Conservation (phyloP, 2,113 vertebrate genomes). For the Salvelinus namaycush region DNA sequence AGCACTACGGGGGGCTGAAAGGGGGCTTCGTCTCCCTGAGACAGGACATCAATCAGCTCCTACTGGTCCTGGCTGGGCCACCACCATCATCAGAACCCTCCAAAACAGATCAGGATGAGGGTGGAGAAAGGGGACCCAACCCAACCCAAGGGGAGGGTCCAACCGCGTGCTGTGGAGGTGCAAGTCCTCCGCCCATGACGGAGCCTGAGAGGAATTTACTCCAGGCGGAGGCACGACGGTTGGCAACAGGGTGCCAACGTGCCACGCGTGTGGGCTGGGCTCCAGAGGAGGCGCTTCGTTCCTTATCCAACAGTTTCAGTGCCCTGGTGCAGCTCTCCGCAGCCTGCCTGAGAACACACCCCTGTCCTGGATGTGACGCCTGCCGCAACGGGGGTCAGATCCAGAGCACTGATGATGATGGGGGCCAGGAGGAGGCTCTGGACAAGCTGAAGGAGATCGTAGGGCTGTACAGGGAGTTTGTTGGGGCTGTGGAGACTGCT, state of each 20-base stretch:
- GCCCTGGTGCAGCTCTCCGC: constrained; percentile 83
- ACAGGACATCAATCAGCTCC: constrained; percentile 83
- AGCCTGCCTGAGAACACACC: constrained; percentile 82
- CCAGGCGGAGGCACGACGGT: constrained; percentile 79
- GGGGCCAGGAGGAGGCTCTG: constrained; percentile 69
- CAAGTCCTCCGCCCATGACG: constrained; percentile 71
- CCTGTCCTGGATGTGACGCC: constrained; percentile 78
- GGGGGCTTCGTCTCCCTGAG: constrained; percentile 80
- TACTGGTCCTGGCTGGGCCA: constrained; percentile 73
- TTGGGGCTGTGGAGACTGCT: constrained; percentile 82
- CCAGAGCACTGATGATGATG: constrained; percentile 36
- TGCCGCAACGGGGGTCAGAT: constrained; percentile 68
- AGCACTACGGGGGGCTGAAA: constrained; percentile 70
- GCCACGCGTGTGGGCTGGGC: constrained; percentile 86
- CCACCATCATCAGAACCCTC: constrained; percentile 12
- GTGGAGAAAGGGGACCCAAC: constrained; percentile 41
- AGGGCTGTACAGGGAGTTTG: constrained; percentile 84
- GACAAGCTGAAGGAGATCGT: constrained; percentile 84
- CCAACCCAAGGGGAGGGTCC: constrained; percentile 3
- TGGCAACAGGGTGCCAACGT: constrained; percentile 88
- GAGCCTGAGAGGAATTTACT: constrained; percentile 82
- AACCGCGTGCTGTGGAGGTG: constrained; percentile 64
- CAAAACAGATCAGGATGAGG: constrained; percentile 23
- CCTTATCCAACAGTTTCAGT: constrained; percentile 82
- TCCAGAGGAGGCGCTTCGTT: constrained; percentile 79